Evolutionary conservation across 92 coral and sea anemone species (phyloP), one percentile per base, ranked within the genome.

Genomic region (Phenganax subtilis): DNA sequence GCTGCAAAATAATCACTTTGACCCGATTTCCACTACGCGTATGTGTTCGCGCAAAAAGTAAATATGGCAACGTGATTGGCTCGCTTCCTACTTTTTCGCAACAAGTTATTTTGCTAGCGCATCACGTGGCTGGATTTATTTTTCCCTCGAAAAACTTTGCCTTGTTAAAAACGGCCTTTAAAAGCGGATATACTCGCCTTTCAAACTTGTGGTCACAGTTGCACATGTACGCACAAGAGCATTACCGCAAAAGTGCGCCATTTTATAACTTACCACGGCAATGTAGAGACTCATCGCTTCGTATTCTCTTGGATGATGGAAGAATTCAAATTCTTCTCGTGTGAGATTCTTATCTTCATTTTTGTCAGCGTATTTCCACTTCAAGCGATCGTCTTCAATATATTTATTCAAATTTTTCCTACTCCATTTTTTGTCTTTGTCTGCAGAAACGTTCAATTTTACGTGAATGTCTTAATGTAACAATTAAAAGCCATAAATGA

Each of bases 341-440:
- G 84, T 93, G 55, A 93, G 85, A 82, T 82, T 83, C 58, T 89
- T 86, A 69, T 93, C 96, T 66, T 88, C 84, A 82, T 93, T 90
- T 75, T 91, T 93, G 83, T 93, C 97, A 69, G 97, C 96, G 90
- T 87, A 88, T 72, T 88, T 83, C 97, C 97, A 91, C 72, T 93
- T 93, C 70, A 91, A 83, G 75, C 90, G 92, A 75, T 93, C 97
- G 51, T 84, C 90, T 14, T 82, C 76, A 0, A 93, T 88, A 61
- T 93, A 93, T 47, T 81, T 65, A 71, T 88, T 91, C 15, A 91
- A 82, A 70, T 93, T 85, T 6, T 87, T 80, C 57, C 98, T 67
- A 20, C 91, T 93, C 98, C 97, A 93, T 58, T 84, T 89, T 54
- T 81, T 87, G 80, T 91, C 89, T 90, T 90, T 90, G 72, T 91